phyloP scores from a whole-genome alignment of 2,797 vertebrate genomes.

The Protonibea diacanthus region DNA sequence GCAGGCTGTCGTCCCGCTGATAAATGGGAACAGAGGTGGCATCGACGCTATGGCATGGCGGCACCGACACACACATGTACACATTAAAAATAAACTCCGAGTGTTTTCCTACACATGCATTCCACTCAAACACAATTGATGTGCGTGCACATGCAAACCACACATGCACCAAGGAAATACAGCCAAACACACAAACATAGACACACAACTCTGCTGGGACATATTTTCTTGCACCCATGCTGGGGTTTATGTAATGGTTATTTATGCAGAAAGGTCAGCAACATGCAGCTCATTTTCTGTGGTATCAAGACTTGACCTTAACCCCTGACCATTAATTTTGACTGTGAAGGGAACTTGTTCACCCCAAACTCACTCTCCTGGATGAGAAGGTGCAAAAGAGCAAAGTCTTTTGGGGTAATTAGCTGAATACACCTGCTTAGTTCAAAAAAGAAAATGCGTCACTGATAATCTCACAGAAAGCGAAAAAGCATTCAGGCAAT shows the following conservation, averaged over 20 bases:
- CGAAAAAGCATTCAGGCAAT: not conserved
- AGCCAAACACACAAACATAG: slow-evolving; percentile 11
- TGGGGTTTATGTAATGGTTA: slow-evolving; percentile 11
- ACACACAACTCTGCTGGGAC: not conserved
- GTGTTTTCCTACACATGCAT: not conserved
- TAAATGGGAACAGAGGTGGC: not conserved
- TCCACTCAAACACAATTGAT: not conserved
- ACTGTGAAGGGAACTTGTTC: not conserved
- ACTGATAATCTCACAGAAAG: not conserved
- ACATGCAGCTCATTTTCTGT: not conserved
- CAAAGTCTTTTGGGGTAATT: not conserved
- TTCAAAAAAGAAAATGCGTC: not conserved
- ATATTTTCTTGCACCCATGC: not conserved
- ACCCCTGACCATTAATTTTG: not conserved
- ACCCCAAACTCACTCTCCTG: not conserved
- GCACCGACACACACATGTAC: not conserved
- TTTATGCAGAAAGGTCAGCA: slow-evolving; percentile 20
- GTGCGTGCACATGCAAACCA: not conserved
- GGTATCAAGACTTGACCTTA: not conserved
- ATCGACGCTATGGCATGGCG: not conserved
- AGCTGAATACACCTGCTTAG: no score
- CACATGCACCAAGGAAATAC: not conserved
- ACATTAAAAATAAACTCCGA: slow-evolving; percentile 28
- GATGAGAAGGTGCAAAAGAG: not conserved
- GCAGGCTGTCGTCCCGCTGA: slow-evolving; percentile 2